Evolutionary conservation across 2,888 invertebrate genomes (phyloP), one percentile per base, ranked within the genome.

Genomic region (Eupithecia tripunctaria): DNA sequence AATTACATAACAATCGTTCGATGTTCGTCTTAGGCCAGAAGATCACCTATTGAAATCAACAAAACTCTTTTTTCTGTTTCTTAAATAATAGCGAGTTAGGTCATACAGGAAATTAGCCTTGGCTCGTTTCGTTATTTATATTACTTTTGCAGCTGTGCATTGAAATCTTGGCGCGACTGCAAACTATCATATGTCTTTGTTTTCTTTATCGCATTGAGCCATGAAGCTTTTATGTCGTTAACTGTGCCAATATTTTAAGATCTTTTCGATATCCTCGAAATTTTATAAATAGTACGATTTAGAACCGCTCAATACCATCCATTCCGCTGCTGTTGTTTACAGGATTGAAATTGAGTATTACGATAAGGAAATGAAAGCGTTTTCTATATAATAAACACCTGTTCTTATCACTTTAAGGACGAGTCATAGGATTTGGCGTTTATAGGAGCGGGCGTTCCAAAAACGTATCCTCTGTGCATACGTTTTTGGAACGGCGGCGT

Each of bases 71-170:
- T 51, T 56, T 51, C 51, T 25, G 25, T 56, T 56, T 56, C 25
- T 14, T 5, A 25, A 56, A 14, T 25, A 51, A 12, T 51, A 25
- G 56, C 25, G 21, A 14, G 18, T 47, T 68, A 60, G 29, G 7
- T 64, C 62, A 64, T 47, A 70, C 68, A 43, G 56, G 65, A 74
- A 63, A 79, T 78, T 78, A 75, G 77, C 81, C 79, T 82, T 82
- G 81, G 70, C 71, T 73, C 72, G 64, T 67, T 68, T 60, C 68
- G 72, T 76, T 78, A 74, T 80, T 77, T 36, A 69, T 71, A 74
- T 68, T 73, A n/a, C 43, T 29, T 68, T 59, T 64, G 43, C 74
- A 71, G 71, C 74, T 71, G 71, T 69, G 74, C 66, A 43, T 68
- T 68, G 60, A 62, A n/a, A 47, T 68, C 69, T 74, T 74, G 74